These are phyloP conservation scores for Hydrozoanthus tunicans DNA, from an alignment of 64 coral and sea anemone genomes.

Conservation along the genomic window DNA sequence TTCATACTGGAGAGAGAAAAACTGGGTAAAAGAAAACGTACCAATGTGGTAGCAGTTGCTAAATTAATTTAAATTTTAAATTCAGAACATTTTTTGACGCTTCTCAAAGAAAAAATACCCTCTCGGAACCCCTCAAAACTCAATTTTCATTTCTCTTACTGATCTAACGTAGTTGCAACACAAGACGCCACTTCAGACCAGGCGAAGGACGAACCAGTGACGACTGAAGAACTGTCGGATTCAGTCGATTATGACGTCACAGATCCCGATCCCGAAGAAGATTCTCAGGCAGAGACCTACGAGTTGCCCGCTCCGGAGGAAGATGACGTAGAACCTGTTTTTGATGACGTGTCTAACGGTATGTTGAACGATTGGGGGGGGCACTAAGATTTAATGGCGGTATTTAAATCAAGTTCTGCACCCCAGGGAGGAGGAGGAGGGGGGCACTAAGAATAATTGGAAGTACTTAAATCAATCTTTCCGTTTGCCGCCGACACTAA, in stretches of 20 bases:
- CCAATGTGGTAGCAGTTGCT: too few species aligned
- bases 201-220: neutral
- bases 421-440: neutral
- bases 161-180: neutral
- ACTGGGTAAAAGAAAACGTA: too few species aligned
- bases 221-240: neutral
- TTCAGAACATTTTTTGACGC: too few species aligned
- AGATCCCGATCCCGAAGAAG: conserved; percentile 14
- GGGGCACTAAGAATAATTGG: neutral
- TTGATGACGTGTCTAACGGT: conserved; percentile 31
- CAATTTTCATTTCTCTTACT: neutral
- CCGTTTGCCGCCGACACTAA: too few species aligned
- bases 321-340: neutral
- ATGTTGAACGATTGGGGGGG: neutral
- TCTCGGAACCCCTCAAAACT: too few species aligned
- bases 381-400: neutral
- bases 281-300: neutral
- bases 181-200: neutral
- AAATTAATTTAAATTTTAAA: too few species aligned
- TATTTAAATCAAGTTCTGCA: neutral
- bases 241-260: conserved; percentile 17
- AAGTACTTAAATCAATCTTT: too few species aligned
- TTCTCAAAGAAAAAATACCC: too few species aligned
- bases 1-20: too few species aligned
- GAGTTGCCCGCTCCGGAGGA: neutral